Base-by-base conservation (phyloP, 1,140 invertebrate genomes). In the Zaprionus capensis region DNA sequence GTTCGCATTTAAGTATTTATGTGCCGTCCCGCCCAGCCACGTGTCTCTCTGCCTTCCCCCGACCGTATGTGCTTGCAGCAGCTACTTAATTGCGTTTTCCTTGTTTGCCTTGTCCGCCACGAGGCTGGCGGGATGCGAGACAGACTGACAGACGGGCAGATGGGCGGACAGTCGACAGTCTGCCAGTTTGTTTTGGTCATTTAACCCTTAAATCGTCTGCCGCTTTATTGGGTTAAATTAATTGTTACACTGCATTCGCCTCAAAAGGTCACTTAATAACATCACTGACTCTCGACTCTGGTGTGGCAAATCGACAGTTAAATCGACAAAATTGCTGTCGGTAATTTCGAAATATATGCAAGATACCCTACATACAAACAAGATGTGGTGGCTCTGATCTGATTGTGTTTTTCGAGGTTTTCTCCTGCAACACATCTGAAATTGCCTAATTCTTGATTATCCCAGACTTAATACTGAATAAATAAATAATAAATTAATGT, bases 1-100 rank as follows among this genome's bases (percentile, higher is more conserved):
- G 72, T 83, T 81, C 76, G 63, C 79, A 78, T 84, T 90, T 78
- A 80, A 80, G 74, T 81, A 81, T 91, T 91, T 88, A 82, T 82
- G 71, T 67, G 26, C 36, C n/a, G 44, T 53, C 22, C 36, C 53
- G 28, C 51, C 24, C 17, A 46, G 28, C 44, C 44, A 26, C 38
- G 28, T 64, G 31, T 57, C 31, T 11, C n/a, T 41, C 14, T 31
- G 46, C 24, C 7, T 2, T 2, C 20, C 36, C 59, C 34, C 20
- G 38, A 46, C 51, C 31, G 46, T 59, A 67, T 17, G 7, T 44
- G 36, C 44, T 44, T 31, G 28, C 28, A 31, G 56, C 31, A 55
- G 72, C 68, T 46, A 68, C 49, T 70, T 84, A 88, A 88, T 81
- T 81, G 81, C 75, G 71, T 81, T 84, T 81, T 36, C 80, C 62